Evolutionary conservation across 2,888 invertebrate genomes (phyloP).

Genomic region (Atrina japonica): DNA sequence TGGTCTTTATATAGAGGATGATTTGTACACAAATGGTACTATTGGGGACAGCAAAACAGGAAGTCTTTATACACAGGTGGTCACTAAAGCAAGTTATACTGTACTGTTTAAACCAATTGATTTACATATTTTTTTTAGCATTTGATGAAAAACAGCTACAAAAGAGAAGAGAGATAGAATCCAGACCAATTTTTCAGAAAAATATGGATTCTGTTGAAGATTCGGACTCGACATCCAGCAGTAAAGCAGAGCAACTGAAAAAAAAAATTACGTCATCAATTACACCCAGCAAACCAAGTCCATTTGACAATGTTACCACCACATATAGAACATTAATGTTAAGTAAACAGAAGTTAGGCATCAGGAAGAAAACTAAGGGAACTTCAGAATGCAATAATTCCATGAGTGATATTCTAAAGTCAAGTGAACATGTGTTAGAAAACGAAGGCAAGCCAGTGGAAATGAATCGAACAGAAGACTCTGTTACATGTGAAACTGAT

Average conservation of each 20-base stretch:
- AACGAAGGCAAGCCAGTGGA: neutral
- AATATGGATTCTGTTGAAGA: neutral
- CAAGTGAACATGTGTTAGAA: neutral
- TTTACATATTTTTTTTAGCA: no score
- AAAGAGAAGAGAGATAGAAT: constrained; percentile 71
- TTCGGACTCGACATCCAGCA: constrained; percentile 22
- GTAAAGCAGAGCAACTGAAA: constrained; percentile 8
- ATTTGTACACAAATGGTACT: no score
- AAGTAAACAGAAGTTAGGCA: constrained; percentile 9
- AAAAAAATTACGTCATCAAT: constrained; percentile 31
- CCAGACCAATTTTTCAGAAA: constrained; percentile 63
- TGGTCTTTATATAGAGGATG: no score
- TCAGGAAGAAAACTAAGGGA: neutral
- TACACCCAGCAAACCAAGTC: constrained; percentile 23
- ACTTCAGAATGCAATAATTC: no score
- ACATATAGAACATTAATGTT: constrained; percentile 16
- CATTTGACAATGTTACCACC: constrained; percentile 3
- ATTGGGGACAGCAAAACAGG: no score
- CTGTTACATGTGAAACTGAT: neutral
- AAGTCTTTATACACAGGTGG: no score
- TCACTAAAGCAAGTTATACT: no score
- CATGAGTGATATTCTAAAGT: neutral
- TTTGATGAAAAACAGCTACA: constrained; percentile 73
- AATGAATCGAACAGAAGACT: neutral
- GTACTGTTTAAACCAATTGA: no score